Percentiles rank a stretch among this genome's conserved stretches.
Evolutionary conservation across 2,888 invertebrate genomes (phyloP).

Genomic region (Gymnocheta viridis): DNA sequence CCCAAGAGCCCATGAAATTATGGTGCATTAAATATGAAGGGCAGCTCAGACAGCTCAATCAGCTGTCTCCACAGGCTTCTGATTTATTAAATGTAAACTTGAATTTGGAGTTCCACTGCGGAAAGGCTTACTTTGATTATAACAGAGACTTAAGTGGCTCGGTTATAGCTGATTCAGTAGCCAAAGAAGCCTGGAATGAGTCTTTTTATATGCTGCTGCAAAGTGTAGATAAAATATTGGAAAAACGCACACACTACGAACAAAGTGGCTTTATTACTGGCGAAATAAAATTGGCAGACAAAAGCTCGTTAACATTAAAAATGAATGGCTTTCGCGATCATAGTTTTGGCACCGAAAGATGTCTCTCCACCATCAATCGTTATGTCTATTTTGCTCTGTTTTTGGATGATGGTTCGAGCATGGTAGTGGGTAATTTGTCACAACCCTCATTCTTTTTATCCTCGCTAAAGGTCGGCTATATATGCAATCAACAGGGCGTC

Average conservation of each 20-base stretch:
- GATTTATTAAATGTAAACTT: conserved; percentile 84
- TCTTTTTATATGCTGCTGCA: conserved; percentile 86
- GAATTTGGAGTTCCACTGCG: conserved; percentile 85
- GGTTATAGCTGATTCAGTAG: conserved; percentile 88
- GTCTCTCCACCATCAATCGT: conserved; percentile 89
- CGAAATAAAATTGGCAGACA: conserved; percentile 84
- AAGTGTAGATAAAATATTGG: conserved; percentile 83
- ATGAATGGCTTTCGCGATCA: conserved; percentile 90
- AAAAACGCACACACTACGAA: conserved; percentile 89
- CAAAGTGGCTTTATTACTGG: conserved; percentile 88
- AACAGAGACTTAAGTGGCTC: conserved; percentile 87
- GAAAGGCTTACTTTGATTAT: conserved; percentile 87
- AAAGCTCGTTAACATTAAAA: conserved; percentile 83
- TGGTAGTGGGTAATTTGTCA: conserved; percentile 88
- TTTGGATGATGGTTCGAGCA: conserved; percentile 86
- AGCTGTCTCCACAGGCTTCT: conserved; percentile 73
- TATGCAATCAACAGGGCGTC: conserved; percentile 83
- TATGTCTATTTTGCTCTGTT: conserved; percentile 91
- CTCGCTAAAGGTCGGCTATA: conserved; percentile 86
- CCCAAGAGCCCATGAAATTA: conserved; percentile 87
- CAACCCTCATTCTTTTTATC: conserved; percentile 85
- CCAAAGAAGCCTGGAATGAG: conserved; percentile 88
- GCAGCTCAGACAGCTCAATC: conserved; percentile 86
- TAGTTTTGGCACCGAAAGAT: conserved; percentile 89
- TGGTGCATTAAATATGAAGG: conserved; percentile 89